Evolutionary conservation across 1,140 invertebrate genomes (phyloP).

Genomic region (Drosophila nannoptera): DNA sequence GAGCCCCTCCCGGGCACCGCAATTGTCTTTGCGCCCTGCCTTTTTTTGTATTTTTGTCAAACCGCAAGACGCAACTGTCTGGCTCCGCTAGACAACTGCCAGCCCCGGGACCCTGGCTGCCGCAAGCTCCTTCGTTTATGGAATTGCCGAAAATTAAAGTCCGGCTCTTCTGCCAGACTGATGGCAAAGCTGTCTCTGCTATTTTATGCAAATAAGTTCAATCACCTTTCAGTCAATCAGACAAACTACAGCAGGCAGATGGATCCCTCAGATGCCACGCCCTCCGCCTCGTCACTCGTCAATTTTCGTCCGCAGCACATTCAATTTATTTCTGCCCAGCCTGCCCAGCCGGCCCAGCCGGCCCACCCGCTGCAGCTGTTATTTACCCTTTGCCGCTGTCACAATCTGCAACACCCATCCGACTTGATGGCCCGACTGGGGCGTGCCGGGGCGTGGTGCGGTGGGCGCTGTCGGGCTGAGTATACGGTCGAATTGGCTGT

Average conservation of each 20-base stretch:
- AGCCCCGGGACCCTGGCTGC: not conserved
- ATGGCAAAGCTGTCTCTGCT: constrained; percentile 30
- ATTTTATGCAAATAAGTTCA: constrained; percentile 73
- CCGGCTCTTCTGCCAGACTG: constrained; percentile 18
- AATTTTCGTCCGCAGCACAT: constrained; percentile 67
- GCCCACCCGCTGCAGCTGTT: constrained; percentile 26
- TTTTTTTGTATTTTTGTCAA: constrained; percentile 49
- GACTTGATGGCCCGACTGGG: constrained; percentile 42
- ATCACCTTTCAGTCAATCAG: constrained; percentile 64
- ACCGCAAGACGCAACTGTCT: constrained; percentile 57
- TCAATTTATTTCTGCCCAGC: constrained; percentile 64
- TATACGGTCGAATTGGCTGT: constrained; percentile 35
- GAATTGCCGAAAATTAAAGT: constrained; percentile 42
- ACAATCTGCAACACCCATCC: constrained; percentile 70
- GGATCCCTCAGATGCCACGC: constrained; percentile 15
- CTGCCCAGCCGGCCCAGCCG: constrained; percentile 1
- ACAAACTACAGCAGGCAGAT: constrained; percentile 46
- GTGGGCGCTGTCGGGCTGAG: not conserved
- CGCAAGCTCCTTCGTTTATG: no score
- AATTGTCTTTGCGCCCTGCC: constrained; percentile 53
- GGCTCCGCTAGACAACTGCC: no score
- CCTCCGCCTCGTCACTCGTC: constrained; percentile 43
- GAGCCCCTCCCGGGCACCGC: constrained; percentile 24
- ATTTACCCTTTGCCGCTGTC: constrained; percentile 73
- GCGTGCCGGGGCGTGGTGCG: constrained; percentile 13